These are phyloP conservation scores for Sebastes vulpes DNA, from an alignment of 2,797 vertebrate species.

Conservation along the genomic window DNA sequence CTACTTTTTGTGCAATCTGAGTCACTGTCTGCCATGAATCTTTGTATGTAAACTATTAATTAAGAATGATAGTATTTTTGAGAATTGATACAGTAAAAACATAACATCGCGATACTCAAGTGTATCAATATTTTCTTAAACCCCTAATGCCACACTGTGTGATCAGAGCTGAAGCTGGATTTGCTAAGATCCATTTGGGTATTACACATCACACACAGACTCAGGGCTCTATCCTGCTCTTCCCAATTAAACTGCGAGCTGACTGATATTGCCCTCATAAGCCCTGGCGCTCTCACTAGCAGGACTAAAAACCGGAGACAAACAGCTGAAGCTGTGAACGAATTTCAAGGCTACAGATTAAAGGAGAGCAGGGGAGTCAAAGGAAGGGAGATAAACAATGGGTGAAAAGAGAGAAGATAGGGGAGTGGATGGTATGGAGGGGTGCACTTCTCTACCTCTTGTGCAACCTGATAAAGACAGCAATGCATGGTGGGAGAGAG, in stretches of 20 bases:
- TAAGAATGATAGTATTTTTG: too few species aligned
- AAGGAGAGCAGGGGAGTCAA: slow-evolving; percentile 49
- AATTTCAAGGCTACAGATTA: slow-evolving; percentile 47
- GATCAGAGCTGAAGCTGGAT: not conserved
- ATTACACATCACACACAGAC: not conserved
- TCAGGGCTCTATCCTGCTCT: not conserved
- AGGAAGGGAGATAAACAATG: slow-evolving; percentile 47
- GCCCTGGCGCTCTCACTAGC: not conserved
- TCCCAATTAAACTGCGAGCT: not conserved
- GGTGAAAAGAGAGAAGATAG: slow-evolving; percentile 24
- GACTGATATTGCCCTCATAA: not conserved
- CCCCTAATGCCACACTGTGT: not conserved
- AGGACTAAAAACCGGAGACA: not conserved
- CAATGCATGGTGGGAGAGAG: slow-evolving; percentile 68
- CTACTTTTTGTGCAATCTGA: too few species aligned
- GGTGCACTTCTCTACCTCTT: slow-evolving; percentile 18
- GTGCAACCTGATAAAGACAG: slow-evolving; percentile 65
- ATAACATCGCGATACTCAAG: too few species aligned
- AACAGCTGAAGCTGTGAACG: slow-evolving; percentile 18
- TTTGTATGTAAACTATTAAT: too few species aligned
- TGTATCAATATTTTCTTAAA: too few species aligned
- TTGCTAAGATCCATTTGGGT: not conserved
- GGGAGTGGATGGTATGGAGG: slow-evolving; percentile 28
- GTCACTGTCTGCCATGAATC: too few species aligned
- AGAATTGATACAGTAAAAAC: too few species aligned